Percentiles rank a stretch among this genome's conserved stretches.
These are phyloP conservation scores for Gymnocephalus cernua DNA, from an alignment of 2,113 vertebrate species.

Conservation along the genomic window DNA sequence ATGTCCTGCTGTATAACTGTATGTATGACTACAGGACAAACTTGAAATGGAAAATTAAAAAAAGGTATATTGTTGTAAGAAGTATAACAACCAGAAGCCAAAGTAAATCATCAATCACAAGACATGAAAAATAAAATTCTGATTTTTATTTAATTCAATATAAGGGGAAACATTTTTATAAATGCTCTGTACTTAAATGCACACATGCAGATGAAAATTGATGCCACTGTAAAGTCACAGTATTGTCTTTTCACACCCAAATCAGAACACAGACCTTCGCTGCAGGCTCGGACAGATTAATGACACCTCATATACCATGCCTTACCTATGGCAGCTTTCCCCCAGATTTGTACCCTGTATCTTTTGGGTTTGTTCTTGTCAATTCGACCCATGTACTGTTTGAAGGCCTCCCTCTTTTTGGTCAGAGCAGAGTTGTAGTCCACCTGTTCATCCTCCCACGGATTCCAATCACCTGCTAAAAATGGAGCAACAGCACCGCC, in stretches of 20 bases:
- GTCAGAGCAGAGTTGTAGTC: constrained; percentile 84
- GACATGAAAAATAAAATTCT: neutral
- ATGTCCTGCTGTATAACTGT: neutral
- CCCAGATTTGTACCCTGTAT: constrained; percentile 93
- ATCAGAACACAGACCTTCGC: neutral
- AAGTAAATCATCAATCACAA: neutral
- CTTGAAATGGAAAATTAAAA: neutral
- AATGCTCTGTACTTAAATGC: neutral
- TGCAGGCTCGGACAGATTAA: neutral
- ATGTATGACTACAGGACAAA: neutral
- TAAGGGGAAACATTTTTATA: neutral
- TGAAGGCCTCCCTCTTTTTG: constrained; percentile 86
- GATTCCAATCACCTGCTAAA: constrained; percentile 91
- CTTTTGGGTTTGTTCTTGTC: constrained; percentile 83
- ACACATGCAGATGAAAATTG: too few relatives aligned
- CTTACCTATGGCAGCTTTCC: constrained; percentile 97
- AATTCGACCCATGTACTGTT: constrained; percentile 81
- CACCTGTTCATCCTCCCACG: constrained; percentile 93
- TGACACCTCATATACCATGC: neutral
- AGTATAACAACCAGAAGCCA: neutral
- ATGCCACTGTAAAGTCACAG: neutral
- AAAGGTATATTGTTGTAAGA: neutral
- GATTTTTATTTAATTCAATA: neutral
- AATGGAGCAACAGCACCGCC: constrained; percentile 65
- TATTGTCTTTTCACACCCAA: neutral